Percentiles rank a stretch among this genome's conserved stretches.
These are phyloP conservation scores for Zaprionus bogoriensis DNA, from an alignment of 2,888 invertebrate genomes.

Conservation along the genomic window DNA sequence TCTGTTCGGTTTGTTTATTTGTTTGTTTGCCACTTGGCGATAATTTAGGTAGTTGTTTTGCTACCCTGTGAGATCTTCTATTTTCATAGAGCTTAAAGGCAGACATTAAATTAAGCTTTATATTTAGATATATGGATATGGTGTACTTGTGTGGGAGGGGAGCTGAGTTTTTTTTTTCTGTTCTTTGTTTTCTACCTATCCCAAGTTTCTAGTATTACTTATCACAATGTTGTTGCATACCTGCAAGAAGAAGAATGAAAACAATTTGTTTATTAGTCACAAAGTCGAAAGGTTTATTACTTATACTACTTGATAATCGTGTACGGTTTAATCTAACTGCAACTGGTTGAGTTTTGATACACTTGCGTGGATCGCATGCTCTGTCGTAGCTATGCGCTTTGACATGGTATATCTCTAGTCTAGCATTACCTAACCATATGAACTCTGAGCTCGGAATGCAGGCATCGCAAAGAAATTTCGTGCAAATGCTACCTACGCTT, in stretches of 20 bases:
- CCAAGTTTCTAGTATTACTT: background rate
- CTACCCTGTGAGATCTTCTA: conserved; percentile 8
- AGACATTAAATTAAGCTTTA: conserved; percentile 18
- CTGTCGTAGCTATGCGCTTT: background rate
- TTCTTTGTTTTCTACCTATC: no score
- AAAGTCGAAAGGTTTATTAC: background rate
- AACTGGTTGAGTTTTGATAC: background rate
- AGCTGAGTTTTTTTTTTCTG: background rate
- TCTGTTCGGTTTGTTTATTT: conserved; percentile 34
- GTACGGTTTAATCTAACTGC: background rate
- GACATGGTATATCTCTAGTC: no score
- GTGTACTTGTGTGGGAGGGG: background rate
- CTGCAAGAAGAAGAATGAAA: background rate
- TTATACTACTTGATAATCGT: background rate
- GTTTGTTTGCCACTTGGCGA: conserved; percentile 42
- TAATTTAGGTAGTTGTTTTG: conserved; percentile 32
- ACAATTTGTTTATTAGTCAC: background rate
- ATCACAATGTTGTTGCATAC: background rate
- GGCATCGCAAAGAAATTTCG: no score
- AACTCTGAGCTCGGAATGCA: no score
- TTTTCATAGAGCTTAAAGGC: conserved; percentile 10
- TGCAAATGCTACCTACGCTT: no score
- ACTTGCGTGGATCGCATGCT: background rate
- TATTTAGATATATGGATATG: background rate
- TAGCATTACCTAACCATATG: no score